A percentile compares a stretch with the other conserved stretches of the same genome.
Evolutionary conservation across 2,113 vertebrate species (phyloP).

Genomic region (Aleadryas rufinucha): DNA sequence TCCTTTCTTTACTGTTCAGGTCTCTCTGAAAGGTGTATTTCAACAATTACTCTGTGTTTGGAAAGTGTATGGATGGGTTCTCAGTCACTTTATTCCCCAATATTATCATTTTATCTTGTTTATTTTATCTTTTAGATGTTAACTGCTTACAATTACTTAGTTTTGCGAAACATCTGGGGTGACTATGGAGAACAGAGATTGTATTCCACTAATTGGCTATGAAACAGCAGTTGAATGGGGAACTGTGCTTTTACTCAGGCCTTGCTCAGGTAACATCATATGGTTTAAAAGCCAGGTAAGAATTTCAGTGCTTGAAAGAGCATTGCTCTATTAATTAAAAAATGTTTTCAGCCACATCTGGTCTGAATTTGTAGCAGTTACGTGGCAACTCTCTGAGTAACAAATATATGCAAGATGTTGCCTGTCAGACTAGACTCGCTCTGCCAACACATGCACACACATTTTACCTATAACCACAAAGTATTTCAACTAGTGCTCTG

Average conservation of each 20-base stretch:
- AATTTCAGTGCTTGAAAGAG: background rate
- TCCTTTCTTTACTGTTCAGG: background rate
- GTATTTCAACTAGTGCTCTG: background rate
- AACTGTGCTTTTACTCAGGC: background rate
- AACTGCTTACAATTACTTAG: background rate
- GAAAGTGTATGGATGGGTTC: background rate
- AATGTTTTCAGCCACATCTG: background rate
- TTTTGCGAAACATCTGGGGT: background rate
- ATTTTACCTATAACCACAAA: background rate
- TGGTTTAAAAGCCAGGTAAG: background rate
- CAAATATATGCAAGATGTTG: background rate
- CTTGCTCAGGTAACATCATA: background rate
- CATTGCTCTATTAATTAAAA: background rate
- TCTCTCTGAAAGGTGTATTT: background rate
- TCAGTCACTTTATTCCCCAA: background rate
- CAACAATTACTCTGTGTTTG: background rate
- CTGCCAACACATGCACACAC: background rate
- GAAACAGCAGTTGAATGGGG: background rate
- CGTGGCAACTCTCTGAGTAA: background rate
- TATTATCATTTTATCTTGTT: background rate
- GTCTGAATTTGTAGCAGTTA: background rate
- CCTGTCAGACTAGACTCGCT: background rate
- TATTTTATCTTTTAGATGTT: background rate
- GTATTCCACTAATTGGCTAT: background rate
- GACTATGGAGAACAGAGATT: background rate